Evolutionary conservation across 2,113 vertebrate species (phyloP).

Genomic region (Cervus canadensis): DNA sequence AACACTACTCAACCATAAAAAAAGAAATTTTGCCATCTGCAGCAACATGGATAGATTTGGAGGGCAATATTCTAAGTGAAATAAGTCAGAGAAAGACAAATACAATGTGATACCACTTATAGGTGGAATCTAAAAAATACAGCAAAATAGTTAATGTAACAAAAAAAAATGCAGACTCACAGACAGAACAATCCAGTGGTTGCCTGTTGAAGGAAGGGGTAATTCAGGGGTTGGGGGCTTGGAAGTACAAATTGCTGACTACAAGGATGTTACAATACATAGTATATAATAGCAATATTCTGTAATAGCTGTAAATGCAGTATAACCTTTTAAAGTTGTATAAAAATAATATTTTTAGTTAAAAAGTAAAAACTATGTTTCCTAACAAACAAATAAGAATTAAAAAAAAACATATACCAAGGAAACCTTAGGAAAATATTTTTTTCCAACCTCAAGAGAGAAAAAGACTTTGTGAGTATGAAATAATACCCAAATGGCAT

Average conservation of each 20-base stretch:
- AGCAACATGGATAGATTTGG: background rate
- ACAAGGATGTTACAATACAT: background rate
- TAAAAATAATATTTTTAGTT: background rate
- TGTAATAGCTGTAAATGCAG: background rate
- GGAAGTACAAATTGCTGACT: background rate
- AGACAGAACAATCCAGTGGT: background rate
- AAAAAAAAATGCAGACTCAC: background rate
- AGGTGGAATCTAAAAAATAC: background rate
- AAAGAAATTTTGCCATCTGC: background rate
- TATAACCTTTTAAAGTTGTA: background rate
- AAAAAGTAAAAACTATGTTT: background rate
- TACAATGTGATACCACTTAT: background rate
- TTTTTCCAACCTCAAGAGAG: background rate
- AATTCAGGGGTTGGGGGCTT: background rate
- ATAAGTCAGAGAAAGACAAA: background rate
- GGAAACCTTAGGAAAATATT: background rate
- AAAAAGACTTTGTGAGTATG: background rate
- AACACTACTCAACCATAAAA: background rate
- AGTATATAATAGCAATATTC: background rate
- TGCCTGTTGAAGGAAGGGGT: background rate
- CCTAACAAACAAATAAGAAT: background rate
- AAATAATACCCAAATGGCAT: background rate
- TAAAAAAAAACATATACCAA: background rate
- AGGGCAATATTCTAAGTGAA: background rate
- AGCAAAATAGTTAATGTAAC: background rate